A percentile compares a stretch with the other conserved stretches of the same genome.
Evolutionary conservation across 2,888 invertebrate genomes (phyloP).

Genomic region (Apamea crenata): DNA sequence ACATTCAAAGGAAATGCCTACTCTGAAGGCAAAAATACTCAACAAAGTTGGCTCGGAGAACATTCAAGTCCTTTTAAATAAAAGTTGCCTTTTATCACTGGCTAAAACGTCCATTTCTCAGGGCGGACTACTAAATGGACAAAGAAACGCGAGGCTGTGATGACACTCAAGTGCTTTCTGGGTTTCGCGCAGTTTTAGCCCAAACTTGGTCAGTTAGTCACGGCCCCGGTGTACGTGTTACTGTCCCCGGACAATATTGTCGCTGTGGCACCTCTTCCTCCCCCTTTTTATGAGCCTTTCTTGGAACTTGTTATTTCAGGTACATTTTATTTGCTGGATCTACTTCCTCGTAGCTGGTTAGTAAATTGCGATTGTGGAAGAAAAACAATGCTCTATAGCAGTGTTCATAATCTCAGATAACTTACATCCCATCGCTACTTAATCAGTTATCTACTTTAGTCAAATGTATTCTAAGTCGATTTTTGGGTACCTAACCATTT

Average conservation of each 20-base stretch:
- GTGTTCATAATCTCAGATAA: background rate
- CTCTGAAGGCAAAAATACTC: constrained; percentile 75
- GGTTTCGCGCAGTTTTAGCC: constrained; percentile 69
- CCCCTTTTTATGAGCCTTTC: constrained; percentile 44
- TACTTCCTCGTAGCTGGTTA: constrained; percentile 9
- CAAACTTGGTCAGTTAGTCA: constrained; percentile 67
- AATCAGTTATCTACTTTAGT: background rate
- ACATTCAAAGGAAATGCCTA: constrained; percentile 76
- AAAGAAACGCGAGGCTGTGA: constrained; percentile 74
- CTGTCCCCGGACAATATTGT: constrained; percentile 33
- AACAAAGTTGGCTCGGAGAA: constrained; percentile 73
- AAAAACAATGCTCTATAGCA: background rate
- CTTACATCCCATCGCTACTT: background rate
- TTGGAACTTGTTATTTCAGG: constrained; percentile 39
- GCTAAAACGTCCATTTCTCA: constrained; percentile 79
- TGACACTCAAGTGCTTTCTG: constrained; percentile 75
- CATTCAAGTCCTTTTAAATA: constrained; percentile 83
- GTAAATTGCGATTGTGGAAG: background rate
- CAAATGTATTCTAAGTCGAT: background rate
- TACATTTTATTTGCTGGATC: constrained; percentile 33
- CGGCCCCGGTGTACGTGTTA: constrained; percentile 53
- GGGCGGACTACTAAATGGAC: constrained; percentile 76
- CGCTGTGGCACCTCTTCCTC: constrained; percentile 34
- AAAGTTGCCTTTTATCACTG: constrained; percentile 84
- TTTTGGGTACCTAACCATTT: background rate